Evolutionary conservation across 2,888 invertebrate genomes (phyloP), one percentile per base, ranked within the genome.

Genomic region (Mythimna vitellina): DNA sequence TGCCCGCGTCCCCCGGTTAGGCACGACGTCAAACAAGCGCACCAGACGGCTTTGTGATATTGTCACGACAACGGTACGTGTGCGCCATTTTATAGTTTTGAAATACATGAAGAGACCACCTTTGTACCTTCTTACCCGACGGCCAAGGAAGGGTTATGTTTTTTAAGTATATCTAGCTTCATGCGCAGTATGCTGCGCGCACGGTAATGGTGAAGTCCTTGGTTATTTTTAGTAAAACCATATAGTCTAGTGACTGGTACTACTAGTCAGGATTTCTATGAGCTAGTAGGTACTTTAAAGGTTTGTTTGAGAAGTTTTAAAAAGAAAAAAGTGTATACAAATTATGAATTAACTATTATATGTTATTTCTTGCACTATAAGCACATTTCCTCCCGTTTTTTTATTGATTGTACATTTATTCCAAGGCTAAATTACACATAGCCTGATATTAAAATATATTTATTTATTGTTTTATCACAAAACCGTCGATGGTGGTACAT

Each of bases 1-100:
- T 92, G 92, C 88, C 86, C 49, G 49, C 49, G 53, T 86, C 90
- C 57, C 86, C 91, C 86, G 78, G 92, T 92, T 93, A 93, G 91
- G 91, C 89, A 92, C 90, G 89, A 82, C 87, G 83, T 87, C 87
- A 87, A 84, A 85, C 88, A 89, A 89, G 89, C 89, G 73, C 79
- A 38, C 67, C 20, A 54, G 54, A 81, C 81, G 80, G 81, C 10
- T 71, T 83, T 80, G 80, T 80, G 80, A 80, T 80, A 69, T 57
- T n/a, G 57, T 10, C 9, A 3, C 17, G 17, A 17, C 1, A 54
- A 6, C 22, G 12, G 53, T 25, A 22, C 2, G 25, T 5, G 25
- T 56, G 42, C 14, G 5, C 42, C 5, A 42, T 4, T 14, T 38
- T 12, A 38, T 42, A 42, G 14, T 12, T 42, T 46, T 46, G 5